phyloP scores from a whole-genome alignment of 1,140 invertebrate species.

The Penaeus indicus region DNA sequence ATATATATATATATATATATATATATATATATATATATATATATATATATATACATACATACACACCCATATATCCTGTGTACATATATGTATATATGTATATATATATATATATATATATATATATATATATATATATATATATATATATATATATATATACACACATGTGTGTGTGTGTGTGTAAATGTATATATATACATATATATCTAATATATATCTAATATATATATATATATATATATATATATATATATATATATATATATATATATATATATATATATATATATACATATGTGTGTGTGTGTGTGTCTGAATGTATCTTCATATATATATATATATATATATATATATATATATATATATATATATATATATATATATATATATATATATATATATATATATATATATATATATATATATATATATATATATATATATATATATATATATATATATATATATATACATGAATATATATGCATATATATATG shows the following conservation, averaged over 20 bases:
- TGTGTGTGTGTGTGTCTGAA: too few relatives aligned
- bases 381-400: too few relatives aligned
- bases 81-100: slow-evolving; percentile 17
- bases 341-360: too few relatives aligned
- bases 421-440: not conserved
- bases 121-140: slow-evolving; percentile 18
- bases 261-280: not conserved
- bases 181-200: not conserved
- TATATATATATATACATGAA: not conserved
- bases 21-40: slow-evolving; percentile 36
- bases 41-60: slow-evolving; percentile 8
- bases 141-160: slow-evolving; percentile 27
- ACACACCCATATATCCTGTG: not conserved
- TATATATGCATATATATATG: not conserved
- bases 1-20: slow-evolving; percentile 5
- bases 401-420: too few relatives aligned
- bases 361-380: too few relatives aligned
- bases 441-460: slow-evolving; percentile 9
- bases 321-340: too few relatives aligned
- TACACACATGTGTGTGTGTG: slow-evolving; percentile 15
- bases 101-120: slow-evolving; percentile 9
- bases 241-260: not conserved
- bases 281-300: not conserved
- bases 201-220: not conserved
- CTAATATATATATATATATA: not conserved